Evolutionary conservation across 2,113 vertebrate genomes (phyloP).

Genomic region (Osmerus mordax): DNA sequence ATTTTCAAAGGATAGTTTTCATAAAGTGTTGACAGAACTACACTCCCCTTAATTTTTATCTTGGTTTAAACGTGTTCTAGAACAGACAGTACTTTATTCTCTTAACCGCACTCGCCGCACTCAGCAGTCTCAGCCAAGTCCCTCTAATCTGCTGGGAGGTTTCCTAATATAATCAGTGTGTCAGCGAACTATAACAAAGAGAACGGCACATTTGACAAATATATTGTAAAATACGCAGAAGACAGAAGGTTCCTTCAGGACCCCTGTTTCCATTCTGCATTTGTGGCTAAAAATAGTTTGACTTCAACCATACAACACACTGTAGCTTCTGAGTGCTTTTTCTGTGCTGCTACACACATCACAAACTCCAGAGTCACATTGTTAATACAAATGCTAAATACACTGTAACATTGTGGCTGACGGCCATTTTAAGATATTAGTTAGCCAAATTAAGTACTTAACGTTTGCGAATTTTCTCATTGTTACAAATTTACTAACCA

Average conservation of each 20-base stretch:
- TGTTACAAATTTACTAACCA: too few species aligned
- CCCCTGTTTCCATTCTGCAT: constrained; percentile 69
- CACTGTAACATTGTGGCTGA: too few species aligned
- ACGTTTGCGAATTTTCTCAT: too few species aligned
- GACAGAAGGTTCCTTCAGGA: constrained; percentile 63
- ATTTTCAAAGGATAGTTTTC: constrained; percentile 2
- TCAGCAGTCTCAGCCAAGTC: constrained; percentile 34
- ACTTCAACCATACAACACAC: constrained; percentile 51
- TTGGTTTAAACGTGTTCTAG: constrained; percentile 15
- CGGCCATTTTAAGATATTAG: too few species aligned
- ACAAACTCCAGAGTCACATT: constrained; percentile 33
- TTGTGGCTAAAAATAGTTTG: constrained; percentile 71
- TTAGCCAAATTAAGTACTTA: too few species aligned
- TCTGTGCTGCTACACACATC: too few species aligned
- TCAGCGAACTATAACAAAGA: constrained; percentile 66
- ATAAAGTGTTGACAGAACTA: constrained; percentile 20
- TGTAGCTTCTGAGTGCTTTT: constrained; percentile 42
- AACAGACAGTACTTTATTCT: constrained; percentile 2
- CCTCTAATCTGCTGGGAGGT: constrained; percentile 58
- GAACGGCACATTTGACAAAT: constrained; percentile 62
- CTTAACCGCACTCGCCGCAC: constrained; percentile 8
- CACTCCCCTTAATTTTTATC: neutral
- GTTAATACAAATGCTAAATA: neutral
- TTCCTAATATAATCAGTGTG: constrained; percentile 70
- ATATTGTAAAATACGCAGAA: constrained; percentile 65